phyloP scores from a whole-genome alignment of 2,888 invertebrate genomes.

The Sarcophaga rosellei region DNA sequence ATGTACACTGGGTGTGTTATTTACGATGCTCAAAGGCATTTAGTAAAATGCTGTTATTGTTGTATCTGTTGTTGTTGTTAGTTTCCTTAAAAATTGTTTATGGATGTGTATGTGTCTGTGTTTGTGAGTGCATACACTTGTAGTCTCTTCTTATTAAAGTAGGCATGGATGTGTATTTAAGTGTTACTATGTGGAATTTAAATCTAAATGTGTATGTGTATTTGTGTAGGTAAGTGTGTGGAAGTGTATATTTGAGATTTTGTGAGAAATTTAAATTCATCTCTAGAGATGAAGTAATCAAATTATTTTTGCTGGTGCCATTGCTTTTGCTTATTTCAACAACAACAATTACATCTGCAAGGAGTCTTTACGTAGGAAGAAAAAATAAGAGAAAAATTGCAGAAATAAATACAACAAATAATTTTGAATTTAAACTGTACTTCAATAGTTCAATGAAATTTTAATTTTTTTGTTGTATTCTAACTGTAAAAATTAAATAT shows the following conservation, averaged over 20 bases:
- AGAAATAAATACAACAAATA: no score
- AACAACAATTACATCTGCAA: slow-evolving; percentile 1
- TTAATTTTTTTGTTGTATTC: no score
- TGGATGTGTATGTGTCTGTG: neutral
- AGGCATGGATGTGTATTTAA: neutral
- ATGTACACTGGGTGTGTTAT: slow-evolving; percentile 79
- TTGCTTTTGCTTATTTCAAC: slow-evolving; percentile 36
- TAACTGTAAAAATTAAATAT: no score
- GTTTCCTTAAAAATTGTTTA: slow-evolving; percentile 1
- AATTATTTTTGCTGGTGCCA: slow-evolving; percentile 59
- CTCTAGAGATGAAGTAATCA: slow-evolving; percentile 72
- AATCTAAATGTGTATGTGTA: neutral
- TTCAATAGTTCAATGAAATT: no score
- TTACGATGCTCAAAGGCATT: slow-evolving; percentile 78
- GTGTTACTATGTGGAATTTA: neutral
- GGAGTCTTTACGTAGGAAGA: neutral
- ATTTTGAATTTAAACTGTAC: no score
- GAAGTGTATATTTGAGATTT: slow-evolving; percentile 28
- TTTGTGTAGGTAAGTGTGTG: slow-evolving; percentile 19
- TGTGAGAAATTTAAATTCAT: slow-evolving; percentile 71
- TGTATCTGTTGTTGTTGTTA: slow-evolving; percentile 38
- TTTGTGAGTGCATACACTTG: slow-evolving; percentile 1
- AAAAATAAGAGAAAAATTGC: neutral
- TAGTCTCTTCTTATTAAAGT: slow-evolving; percentile 12
- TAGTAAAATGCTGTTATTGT: slow-evolving; percentile 63